These are phyloP conservation scores for Coleophora flavipennella DNA, from an alignment of 2,888 invertebrate species.

Conservation along the genomic window DNA sequence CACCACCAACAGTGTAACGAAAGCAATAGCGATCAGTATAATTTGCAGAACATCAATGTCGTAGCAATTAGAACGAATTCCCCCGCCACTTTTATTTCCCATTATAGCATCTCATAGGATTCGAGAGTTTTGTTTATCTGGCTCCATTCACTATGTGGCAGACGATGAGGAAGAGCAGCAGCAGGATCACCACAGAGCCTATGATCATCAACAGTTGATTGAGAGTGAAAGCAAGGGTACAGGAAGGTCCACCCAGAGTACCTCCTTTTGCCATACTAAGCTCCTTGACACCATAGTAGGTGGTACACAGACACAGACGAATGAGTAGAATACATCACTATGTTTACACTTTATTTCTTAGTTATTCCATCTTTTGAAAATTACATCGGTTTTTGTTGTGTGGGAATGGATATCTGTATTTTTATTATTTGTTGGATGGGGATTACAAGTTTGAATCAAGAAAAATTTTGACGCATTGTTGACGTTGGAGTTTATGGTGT, in stretches of 20 bases:
- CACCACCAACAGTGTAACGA: slow-evolving; percentile 39
- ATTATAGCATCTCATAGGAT: slow-evolving; percentile 10
- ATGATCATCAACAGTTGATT: slow-evolving; percentile 49
- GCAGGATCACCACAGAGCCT: slow-evolving; percentile 44
- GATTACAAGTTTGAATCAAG: too few species aligned
- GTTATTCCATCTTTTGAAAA: too few species aligned
- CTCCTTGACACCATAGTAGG: background rate
- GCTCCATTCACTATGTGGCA: slow-evolving; percentile 44
- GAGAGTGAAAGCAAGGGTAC: slow-evolving; percentile 35
- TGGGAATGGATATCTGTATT: too few species aligned
- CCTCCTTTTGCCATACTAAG: slow-evolving; percentile 3
- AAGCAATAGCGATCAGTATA: slow-evolving; percentile 40
- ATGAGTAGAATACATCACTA: too few species aligned
- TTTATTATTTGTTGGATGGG: too few species aligned
- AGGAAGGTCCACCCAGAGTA: slow-evolving; percentile 10
- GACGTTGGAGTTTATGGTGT: too few species aligned
- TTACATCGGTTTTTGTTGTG: too few species aligned
- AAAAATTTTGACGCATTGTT: too few species aligned
- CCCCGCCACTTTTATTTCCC: slow-evolving; percentile 12
- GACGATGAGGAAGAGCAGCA: slow-evolving; percentile 44
- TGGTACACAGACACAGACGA: too few species aligned
- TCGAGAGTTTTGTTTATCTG: background rate
- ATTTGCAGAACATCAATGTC: slow-evolving; percentile 39
- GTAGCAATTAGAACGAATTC: slow-evolving; percentile 17
- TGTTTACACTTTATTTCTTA: too few species aligned